These are phyloP conservation scores for Amiota communis DNA, from an alignment of 2,888 invertebrate genomes.

Conservation along the genomic window DNA sequence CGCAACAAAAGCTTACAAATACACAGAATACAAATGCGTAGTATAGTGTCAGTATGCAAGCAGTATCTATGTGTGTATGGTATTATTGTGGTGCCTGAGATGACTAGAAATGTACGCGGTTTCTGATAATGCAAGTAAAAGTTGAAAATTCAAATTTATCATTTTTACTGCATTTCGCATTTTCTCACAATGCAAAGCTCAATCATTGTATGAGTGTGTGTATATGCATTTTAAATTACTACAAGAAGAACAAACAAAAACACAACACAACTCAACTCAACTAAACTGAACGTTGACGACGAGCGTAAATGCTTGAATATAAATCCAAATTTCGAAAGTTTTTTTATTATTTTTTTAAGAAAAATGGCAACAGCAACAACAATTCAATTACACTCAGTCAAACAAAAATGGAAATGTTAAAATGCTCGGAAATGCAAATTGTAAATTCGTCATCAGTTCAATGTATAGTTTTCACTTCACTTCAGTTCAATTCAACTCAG, in stretches of 20 bases:
- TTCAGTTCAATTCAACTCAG: too few relatives aligned
- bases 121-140: conserved; percentile 15
- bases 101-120: background rate
- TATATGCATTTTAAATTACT: too few relatives aligned
- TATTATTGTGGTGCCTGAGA: background rate
- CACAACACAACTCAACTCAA: too few relatives aligned
- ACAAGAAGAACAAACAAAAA: too few relatives aligned
- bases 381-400: conserved; percentile 63
- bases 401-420: conserved; percentile 51
- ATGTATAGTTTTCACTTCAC: too few relatives aligned
- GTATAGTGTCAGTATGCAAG: background rate
- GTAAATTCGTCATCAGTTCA: too few relatives aligned
- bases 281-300: too few relatives aligned
- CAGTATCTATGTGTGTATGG: background rate
- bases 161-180: conserved; percentile 12
- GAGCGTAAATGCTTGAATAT: too few relatives aligned
- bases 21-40: background rate
- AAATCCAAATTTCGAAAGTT: too few relatives aligned
- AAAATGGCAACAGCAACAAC: conserved; percentile 46
- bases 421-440: too few relatives aligned
- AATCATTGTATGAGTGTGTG: background rate
- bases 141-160: conserved; percentile 39
- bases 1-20: conserved; percentile 34
- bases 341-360: too few relatives aligned
- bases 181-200: background rate